Percentiles rank a stretch among this genome's conserved stretches.
Evolutionary conservation across 2,797 vertebrate genomes (phyloP).

Genomic region (Eptatretus atami): DNA sequence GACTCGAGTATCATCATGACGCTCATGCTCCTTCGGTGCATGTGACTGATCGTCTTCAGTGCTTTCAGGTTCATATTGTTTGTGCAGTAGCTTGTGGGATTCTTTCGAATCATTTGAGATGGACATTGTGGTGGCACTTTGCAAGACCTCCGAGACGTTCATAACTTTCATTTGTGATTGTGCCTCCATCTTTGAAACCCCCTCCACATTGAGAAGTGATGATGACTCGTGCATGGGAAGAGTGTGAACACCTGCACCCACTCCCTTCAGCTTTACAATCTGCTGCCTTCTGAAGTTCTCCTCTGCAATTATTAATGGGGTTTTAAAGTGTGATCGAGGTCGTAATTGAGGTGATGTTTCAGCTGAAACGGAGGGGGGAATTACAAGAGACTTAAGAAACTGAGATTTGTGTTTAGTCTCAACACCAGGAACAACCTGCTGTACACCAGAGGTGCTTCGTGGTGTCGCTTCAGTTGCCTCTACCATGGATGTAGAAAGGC

Average conservation of each 20-base stretch:
- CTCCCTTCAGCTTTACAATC: conserved; percentile 25
- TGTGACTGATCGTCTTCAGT: conserved; percentile 12
- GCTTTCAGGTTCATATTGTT: conserved; percentile 10
- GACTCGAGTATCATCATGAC: conserved; percentile 11
- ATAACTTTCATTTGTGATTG: conserved; percentile 4
- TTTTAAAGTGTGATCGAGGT: conserved; percentile 44
- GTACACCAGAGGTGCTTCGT: too few species aligned
- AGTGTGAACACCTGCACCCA: conserved; percentile 9
- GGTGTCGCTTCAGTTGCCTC: too few species aligned
- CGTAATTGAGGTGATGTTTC: conserved; percentile 17
- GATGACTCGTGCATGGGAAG: conserved; percentile 10
- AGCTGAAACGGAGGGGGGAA: conserved; percentile 28
- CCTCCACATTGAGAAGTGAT: conserved; percentile 8
- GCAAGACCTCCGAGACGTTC: too few species aligned
- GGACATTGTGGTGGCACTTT: too few species aligned
- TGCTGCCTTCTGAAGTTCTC: conserved; percentile 31
- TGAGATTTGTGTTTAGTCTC: too few species aligned
- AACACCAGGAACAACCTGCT: too few species aligned
- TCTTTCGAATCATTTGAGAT: too few species aligned
- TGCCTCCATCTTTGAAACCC: conserved; percentile 1
- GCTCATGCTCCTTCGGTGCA: conserved; percentile 12
- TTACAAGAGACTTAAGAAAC: conserved; percentile 16
- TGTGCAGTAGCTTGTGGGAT: too few species aligned
- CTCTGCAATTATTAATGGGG: conserved; percentile 56
- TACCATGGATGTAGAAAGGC: too few species aligned